Percentiles rank a stretch among this genome's conserved stretches.
phyloP scores from a whole-genome alignment of 2,888 invertebrate genomes.

The Megalurothrips usitatus region DNA sequence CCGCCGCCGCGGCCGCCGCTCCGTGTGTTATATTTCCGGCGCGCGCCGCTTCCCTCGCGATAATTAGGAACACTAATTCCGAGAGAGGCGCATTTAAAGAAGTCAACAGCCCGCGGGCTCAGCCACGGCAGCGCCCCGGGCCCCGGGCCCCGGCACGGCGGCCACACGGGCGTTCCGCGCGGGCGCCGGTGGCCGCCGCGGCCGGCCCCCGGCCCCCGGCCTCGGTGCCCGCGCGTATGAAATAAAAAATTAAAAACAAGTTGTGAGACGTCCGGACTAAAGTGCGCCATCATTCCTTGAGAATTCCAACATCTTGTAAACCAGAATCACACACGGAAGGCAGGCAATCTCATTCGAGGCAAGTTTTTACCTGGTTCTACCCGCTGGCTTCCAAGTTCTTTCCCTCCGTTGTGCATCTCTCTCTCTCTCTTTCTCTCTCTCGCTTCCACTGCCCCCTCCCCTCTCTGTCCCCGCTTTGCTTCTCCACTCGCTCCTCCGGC shows the following conservation, averaged over 20 bases:
- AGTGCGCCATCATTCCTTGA: not conserved
- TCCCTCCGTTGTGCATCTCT: not conserved
- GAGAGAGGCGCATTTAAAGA: not conserved
- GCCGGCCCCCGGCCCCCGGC: not conserved
- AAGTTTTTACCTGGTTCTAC: not conserved
- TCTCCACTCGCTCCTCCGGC: not conserved
- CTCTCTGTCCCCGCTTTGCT: not conserved
- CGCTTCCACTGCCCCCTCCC: not conserved
- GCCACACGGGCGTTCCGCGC: no score
- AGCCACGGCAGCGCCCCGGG: no score
- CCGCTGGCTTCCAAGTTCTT: not conserved
- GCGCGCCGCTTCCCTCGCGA: not conserved
- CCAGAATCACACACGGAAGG: slow-evolving; percentile 12
- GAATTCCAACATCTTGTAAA: slow-evolving; percentile 19
- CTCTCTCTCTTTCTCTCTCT: not conserved
- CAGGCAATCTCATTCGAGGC: not conserved
- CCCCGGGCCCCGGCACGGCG: not conserved
- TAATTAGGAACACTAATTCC: slow-evolving; percentile 25
- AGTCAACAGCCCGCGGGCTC: slow-evolving; percentile 14
- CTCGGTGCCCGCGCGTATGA: not conserved
- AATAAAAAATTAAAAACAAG: not conserved
- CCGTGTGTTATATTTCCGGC: not conserved
- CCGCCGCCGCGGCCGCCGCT: not conserved
- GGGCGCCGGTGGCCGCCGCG: no score
- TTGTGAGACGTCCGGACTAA: slow-evolving; percentile 17